Base-by-base conservation (phyloP, 2,797 vertebrate species). In the Glyptemys insculpta region DNA sequence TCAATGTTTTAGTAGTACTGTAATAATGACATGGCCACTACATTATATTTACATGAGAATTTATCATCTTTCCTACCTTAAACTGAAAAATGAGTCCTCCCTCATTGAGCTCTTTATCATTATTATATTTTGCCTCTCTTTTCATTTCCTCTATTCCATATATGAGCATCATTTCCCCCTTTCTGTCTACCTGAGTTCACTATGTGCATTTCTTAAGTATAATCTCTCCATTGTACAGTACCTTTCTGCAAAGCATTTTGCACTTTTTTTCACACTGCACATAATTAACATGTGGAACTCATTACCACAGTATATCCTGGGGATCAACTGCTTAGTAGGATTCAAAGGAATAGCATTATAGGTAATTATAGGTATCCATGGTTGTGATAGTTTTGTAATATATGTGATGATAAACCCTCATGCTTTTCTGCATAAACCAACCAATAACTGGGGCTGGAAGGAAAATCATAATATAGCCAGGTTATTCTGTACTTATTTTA, bases 401-500 rank as follows among this genome's bases (percentile, higher is more conserved):
- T 74, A 27, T 41, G 23, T 74, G 72, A 74, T 74, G 6, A 44
- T 74, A 74, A 44, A 44, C 25, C 12, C 74, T 47, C 44, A 29
- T 47, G 27, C 44, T 76, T 76, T 19, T 14, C 41, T 27, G 14
- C 44, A 47, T 29, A 47, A 76, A 4, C 25, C 44, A 49, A 29
- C 8, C 44, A 47, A 54, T 47, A 96, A 96, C 83, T 27, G 14
- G 79, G 94, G 54, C 82, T 44, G 8, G 74, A 76, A 76, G 44
- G 23, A 95, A 85, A 79, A 44, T 83, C 88, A 74, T 93, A 2
- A 0, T 90, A 79, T 0, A 3, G 94, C 34, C 81, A 93, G 86
- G 92, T 95, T 96, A 94, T 96, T 97, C 91, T 83, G 81, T 97
- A 87, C 65, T 90, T 92, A 83, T 62, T 54, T 23, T 54, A 54